A percentile compares a stretch with the other conserved stretches of the same genome.
These are phyloP conservation scores for Zaprionus ornatus DNA, from an alignment of 1,140 invertebrate species.

Conservation along the genomic window DNA sequence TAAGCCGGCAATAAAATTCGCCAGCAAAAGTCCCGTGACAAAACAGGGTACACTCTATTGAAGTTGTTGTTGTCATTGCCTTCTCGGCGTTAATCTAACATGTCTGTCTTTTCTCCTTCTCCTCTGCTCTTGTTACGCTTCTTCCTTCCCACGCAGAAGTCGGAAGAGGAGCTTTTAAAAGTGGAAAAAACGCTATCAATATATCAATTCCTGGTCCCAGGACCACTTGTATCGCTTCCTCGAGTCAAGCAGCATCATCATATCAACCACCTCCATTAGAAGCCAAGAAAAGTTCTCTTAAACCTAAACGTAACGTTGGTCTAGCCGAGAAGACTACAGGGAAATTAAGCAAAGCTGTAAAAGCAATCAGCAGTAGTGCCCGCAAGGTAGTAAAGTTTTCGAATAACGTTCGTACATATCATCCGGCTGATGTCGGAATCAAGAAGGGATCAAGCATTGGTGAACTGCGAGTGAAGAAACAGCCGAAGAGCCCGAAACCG, in stretches of 20 bases:
- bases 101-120: neutral
- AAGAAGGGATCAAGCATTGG: constrained; percentile 56
- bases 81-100: neutral
- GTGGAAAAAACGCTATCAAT: neutral
- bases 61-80: neutral
- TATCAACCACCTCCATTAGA: neutral
- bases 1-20: neutral
- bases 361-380: neutral
- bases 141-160: constrained; percentile 26
- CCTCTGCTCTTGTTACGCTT: constrained; percentile 13
- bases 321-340: constrained; percentile 4
- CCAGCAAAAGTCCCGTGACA: neutral
- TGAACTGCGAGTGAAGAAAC: constrained; percentile 51
- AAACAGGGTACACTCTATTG: neutral
- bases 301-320: constrained; percentile 15
- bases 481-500: constrained; percentile 55
- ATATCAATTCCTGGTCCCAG: constrained; percentile 30
- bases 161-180: constrained; percentile 10
- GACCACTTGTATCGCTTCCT: constrained; percentile 20
- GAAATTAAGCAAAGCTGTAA: neutral
- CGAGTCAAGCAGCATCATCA: constrained; percentile 21
- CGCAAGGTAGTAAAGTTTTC: constrained; percentile 70
- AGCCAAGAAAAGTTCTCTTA: constrained; percentile 56
- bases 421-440: constrained; percentile 11
- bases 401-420: constrained; percentile 49